Evolutionary conservation across 2,888 invertebrate genomes (phyloP).

Genomic region (Noctua comes): DNA sequence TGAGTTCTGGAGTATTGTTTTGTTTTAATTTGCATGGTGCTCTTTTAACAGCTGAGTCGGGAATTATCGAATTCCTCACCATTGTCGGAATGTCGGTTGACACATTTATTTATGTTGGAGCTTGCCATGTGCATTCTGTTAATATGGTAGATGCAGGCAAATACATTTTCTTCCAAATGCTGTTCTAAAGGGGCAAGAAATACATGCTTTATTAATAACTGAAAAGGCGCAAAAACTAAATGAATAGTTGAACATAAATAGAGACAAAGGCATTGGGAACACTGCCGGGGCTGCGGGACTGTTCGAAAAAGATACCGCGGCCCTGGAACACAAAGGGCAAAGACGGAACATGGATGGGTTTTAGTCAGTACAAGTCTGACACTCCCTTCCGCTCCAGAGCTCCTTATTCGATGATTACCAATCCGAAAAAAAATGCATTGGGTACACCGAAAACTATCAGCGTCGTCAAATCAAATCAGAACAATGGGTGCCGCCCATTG

Average conservation of each 20-base stretch:
- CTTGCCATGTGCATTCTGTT: neutral
- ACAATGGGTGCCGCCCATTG: neutral
- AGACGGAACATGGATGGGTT: too few species aligned
- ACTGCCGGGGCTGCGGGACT: too few species aligned
- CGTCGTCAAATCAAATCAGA: neutral
- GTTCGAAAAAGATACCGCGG: too few species aligned
- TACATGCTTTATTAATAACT: neutral
- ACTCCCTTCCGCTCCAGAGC: too few species aligned
- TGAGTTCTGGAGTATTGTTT: neutral
- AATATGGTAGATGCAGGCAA: neutral
- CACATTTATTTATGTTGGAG: neutral
- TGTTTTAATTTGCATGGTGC: conserved; percentile 3
- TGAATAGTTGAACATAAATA: neutral
- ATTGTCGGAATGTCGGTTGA: neutral
- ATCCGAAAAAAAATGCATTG: neutral
- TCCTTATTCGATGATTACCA: too few species aligned
- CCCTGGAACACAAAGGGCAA: too few species aligned
- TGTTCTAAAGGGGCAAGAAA: too few species aligned
- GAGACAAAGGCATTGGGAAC: too few species aligned
- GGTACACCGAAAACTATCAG: neutral
- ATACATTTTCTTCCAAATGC: neutral
- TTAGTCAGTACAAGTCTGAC: too few species aligned
- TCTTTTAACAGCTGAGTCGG: neutral
- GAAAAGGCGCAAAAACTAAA: neutral
- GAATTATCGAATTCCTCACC: neutral